Evolutionary conservation across 2,797 vertebrate species (phyloP).

Genomic region (Pogoniulus pusillus): DNA sequence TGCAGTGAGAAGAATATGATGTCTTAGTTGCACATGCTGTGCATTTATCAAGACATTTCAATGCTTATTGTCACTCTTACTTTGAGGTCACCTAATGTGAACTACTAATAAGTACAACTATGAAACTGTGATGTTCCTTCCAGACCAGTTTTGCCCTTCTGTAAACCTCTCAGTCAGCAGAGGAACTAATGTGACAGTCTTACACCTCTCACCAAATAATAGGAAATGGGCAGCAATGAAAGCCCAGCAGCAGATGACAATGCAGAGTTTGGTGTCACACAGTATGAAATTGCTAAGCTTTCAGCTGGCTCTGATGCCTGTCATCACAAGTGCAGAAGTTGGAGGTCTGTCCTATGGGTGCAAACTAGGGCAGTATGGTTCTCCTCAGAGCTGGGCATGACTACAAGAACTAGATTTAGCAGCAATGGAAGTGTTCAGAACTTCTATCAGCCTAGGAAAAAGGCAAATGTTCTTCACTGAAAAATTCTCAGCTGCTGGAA

Average conservation of each 20-base stretch:
- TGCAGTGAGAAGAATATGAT: background rate
- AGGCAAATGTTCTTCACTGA: background rate
- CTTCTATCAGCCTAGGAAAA: background rate
- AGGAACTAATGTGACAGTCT: background rate
- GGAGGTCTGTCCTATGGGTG: fast-evolving
- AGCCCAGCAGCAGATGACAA: too few relatives aligned
- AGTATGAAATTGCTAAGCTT: background rate
- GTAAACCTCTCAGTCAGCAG: background rate
- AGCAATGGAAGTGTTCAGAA: background rate
- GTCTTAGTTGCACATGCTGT: background rate
- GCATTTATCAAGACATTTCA: background rate
- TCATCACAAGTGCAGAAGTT: background rate
- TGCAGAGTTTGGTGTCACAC: background rate
- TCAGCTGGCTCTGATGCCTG: background rate
- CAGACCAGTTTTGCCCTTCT: background rate
- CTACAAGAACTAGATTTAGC: background rate
- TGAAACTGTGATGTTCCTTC: background rate
- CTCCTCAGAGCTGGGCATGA: background rate
- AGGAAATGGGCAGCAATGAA: background rate
- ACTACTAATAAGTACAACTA: background rate
- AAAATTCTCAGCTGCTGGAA: background rate
- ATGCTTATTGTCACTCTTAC: background rate
- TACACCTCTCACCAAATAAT: background rate
- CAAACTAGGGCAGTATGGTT: background rate
- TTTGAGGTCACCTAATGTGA: background rate